These are phyloP conservation scores for Lophius americanus DNA, from an alignment of 2,797 vertebrate genomes.

Conservation along the genomic window DNA sequence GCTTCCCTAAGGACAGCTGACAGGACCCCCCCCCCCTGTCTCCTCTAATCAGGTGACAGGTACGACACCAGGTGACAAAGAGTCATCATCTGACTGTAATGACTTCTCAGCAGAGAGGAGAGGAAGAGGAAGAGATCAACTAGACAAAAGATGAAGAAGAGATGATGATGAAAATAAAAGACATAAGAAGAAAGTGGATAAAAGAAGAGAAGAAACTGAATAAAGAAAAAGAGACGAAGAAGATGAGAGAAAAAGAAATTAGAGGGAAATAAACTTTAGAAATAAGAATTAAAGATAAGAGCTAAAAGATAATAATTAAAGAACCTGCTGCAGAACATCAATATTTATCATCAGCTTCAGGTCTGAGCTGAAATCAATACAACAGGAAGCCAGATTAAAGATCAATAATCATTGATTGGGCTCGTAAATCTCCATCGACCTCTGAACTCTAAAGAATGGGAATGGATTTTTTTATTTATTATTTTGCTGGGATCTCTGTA, in stretches of 20 bases:
- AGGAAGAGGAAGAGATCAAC: neutral
- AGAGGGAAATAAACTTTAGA: neutral
- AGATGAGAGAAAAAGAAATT: neutral
- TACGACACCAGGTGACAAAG: slow-evolving; percentile 39
- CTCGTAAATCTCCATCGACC: slow-evolving; percentile 15
- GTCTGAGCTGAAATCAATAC: slow-evolving; percentile 6
- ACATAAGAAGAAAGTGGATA: neutral
- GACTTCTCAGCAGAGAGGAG: slow-evolving; percentile 5
- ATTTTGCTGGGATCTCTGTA: neutral
- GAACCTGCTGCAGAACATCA: slow-evolving; percentile 37
- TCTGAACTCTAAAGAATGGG: neutral
- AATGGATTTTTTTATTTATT: neutral
- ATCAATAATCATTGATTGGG: slow-evolving; percentile 2
- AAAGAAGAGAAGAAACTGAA: neutral
- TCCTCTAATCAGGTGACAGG: slow-evolving; percentile 49
- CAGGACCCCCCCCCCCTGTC: slow-evolving; percentile 36
- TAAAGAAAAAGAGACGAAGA: too few relatives aligned
- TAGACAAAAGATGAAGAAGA: neutral
- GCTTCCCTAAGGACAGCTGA: slow-evolving; percentile 6
- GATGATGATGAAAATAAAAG: neutral
- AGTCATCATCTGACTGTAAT: slow-evolving; percentile 38
- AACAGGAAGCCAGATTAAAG: neutral
- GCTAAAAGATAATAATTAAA: slow-evolving; percentile 6
- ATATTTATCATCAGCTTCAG: slow-evolving; percentile 2
- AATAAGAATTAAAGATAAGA: too few relatives aligned